phyloP scores from a whole-genome alignment of 1,140 invertebrate species.

The Neotoxoptera formosana region DNA sequence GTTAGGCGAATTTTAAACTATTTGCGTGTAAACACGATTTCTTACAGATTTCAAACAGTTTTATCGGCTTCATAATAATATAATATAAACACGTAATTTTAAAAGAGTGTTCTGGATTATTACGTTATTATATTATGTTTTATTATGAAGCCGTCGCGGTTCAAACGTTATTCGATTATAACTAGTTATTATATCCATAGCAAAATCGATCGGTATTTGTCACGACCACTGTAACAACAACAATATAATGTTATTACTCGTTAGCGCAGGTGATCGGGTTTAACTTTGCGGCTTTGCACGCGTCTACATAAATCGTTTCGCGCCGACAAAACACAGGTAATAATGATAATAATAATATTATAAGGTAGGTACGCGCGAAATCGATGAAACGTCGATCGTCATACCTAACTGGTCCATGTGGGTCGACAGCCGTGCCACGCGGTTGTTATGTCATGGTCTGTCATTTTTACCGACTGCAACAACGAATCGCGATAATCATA shows the following conservation, averaged over 20 bases:
- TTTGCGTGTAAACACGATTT: not conserved
- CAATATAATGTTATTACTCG: not conserved
- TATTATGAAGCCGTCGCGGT: not conserved
- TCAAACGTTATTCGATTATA: not conserved
- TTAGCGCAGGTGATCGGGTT: not conserved
- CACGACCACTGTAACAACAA: not conserved
- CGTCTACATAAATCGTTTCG: not conserved
- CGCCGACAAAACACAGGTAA: not conserved
- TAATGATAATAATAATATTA: not conserved
- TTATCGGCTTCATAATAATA: not conserved
- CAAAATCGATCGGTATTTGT: not conserved
- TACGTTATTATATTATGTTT: not conserved
- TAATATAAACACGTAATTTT: not conserved
- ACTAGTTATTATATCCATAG: not conserved
- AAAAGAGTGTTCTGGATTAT: not conserved
- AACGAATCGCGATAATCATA: not conserved
- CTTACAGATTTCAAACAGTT: not conserved
- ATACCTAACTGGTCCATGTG: slow-evolving; percentile 4
- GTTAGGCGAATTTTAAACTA: not conserved
- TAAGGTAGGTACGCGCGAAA: not conserved
- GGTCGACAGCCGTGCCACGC: not conserved
- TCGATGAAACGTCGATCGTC: not conserved
- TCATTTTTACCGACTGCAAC: not conserved
- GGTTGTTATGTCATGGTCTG: not conserved
- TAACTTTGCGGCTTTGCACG: not conserved